Conservation (phyloP, 2,797 vertebrate genomes). For the Forpus xanthops region DNA sequence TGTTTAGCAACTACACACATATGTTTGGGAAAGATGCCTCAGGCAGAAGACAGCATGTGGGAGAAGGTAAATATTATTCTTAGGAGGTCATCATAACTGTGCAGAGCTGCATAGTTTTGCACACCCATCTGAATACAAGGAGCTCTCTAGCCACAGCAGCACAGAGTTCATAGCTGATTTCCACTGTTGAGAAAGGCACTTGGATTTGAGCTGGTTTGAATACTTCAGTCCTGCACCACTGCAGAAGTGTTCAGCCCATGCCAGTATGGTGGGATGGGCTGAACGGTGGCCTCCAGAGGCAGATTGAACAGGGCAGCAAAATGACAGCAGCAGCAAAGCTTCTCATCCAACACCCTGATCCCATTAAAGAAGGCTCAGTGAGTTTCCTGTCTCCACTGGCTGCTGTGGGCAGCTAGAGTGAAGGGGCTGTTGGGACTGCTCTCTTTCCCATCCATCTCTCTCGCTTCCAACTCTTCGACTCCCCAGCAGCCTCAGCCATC, state of each 20-base stretch:
- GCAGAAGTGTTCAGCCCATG: neutral
- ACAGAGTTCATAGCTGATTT: neutral
- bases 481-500: neutral
- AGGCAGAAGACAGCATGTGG: conserved; percentile 11
- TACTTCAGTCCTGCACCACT: neutral
- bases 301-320: neutral
- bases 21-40: conserved; percentile 15
- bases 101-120: neutral
- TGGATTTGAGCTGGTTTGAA: neutral
- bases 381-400: neutral
- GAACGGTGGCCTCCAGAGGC: neutral
- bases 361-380: neutral
- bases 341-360: neutral
- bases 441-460: neutral
- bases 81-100: conserved; percentile 12
- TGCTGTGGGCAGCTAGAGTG: neutral
- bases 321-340: neutral
- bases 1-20: conserved; percentile 10
- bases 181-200: rapidly evolving
- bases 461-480: neutral
- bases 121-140: neutral
- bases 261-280: neutral
- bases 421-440: neutral
- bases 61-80: conserved; percentile 22
- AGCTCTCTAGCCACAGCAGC: neutral